These are phyloP conservation scores for Drosophila rhopaloa DNA, from an alignment of 1,140 invertebrate species.

Conservation along the genomic window DNA sequence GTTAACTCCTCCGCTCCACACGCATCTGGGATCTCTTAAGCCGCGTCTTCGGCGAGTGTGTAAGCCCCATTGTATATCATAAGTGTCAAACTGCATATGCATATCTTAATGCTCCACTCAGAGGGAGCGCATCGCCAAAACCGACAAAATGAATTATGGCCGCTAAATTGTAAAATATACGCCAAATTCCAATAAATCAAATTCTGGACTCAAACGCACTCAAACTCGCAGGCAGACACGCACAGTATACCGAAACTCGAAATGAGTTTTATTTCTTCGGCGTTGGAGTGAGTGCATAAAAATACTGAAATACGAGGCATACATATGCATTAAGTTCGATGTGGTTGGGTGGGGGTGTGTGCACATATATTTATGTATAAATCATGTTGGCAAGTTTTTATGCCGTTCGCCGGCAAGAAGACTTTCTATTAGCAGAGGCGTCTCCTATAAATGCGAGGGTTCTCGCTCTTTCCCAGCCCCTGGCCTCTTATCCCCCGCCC, in stretches of 20 bases:
- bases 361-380: slow-evolving; percentile 75
- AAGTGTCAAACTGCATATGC: slow-evolving; percentile 58
- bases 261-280: slow-evolving; percentile 62
- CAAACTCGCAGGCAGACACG: slow-evolving; percentile 1
- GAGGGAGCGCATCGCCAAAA: slow-evolving; percentile 67
- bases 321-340: slow-evolving; percentile 68
- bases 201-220: slow-evolving; percentile 40
- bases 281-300: slow-evolving; percentile 42
- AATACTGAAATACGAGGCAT: slow-evolving; percentile 48
- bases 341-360: slow-evolving; percentile 16
- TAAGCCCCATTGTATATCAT: slow-evolving; percentile 35
- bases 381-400: slow-evolving; percentile 83
- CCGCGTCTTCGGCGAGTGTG: slow-evolving; percentile 11
- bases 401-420: slow-evolving; percentile 62
- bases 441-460: slow-evolving; percentile 52
- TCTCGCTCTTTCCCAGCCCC: slow-evolving; percentile 22
- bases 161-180: slow-evolving; percentile 83
- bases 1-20: not conserved
- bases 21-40: slow-evolving; percentile 6
- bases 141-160: slow-evolving; percentile 82
- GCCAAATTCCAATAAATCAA: slow-evolving; percentile 80
- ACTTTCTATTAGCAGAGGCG: slow-evolving; percentile 75
- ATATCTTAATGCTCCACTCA: slow-evolving; percentile 69
- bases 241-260: slow-evolving; percentile 41
- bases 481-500: slow-evolving; percentile 3